These are phyloP conservation scores for Melanerpes formicivorus DNA, from an alignment of 2,113 vertebrate species.

Conservation along the genomic window DNA sequence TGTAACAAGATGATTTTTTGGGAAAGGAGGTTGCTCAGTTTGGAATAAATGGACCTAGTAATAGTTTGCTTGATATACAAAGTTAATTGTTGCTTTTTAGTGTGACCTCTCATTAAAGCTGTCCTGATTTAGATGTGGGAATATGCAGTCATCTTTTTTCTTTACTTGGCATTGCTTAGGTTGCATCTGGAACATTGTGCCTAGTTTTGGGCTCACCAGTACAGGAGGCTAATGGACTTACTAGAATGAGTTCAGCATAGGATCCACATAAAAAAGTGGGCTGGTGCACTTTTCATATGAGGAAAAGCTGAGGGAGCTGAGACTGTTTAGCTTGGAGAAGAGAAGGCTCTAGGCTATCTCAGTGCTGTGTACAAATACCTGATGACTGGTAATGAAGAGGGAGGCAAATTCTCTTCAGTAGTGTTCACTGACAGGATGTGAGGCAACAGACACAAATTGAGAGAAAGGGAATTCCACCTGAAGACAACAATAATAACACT, in stretches of 20 bases:
- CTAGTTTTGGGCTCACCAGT: not conserved
- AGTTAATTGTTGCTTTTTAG: not conserved
- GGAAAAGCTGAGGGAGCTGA: not conserved
- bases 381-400: not conserved
- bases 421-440: not conserved
- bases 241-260: not conserved
- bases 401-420: not conserved
- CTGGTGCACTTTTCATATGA: not conserved
- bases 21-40: not conserved
- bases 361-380: not conserved
- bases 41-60: not conserved
- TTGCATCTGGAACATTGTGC: not conserved
- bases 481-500: not conserved
- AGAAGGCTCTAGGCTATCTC: not conserved
- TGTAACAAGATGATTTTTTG: not conserved
- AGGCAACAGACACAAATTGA: not conserved
- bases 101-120: not conserved
- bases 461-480: not conserved
- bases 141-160: not conserved
- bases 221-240: not conserved
- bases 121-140: not conserved
- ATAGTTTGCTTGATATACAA: not conserved
- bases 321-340: not conserved
- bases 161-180: not conserved
- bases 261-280: no score